Conservation (phyloP, 1,140 invertebrate species). For the Lepidurus arcticus region DNA sequence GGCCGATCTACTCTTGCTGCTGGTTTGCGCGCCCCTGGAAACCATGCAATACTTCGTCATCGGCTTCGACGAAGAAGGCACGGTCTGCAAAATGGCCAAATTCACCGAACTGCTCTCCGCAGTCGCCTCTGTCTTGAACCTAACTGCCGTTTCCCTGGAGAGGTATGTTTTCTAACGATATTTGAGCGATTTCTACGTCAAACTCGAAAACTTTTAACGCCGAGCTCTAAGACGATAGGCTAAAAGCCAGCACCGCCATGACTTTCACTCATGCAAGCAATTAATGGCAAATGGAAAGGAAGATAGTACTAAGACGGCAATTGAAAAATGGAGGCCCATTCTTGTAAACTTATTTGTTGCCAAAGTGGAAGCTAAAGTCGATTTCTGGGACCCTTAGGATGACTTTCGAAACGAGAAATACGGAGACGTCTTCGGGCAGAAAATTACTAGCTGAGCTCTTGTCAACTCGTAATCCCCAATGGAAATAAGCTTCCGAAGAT, state of each 20-base stretch:
- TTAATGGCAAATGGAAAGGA: conserved; percentile 11
- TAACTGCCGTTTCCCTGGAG: conserved; percentile 46
- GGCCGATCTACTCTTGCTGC: conserved; percentile 47
- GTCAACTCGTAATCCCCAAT: background rate
- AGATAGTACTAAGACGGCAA: background rate
- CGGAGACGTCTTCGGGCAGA: background rate
- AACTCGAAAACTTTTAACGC: background rate
- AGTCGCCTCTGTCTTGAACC: conserved; percentile 45
- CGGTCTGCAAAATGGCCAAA: conserved; percentile 45
- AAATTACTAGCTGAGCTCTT: background rate
- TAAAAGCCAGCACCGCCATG: background rate
- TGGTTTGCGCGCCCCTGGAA: conserved; percentile 46
- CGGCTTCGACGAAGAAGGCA: conserved; percentile 42
- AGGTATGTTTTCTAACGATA: conserved; percentile 40
- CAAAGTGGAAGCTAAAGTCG: background rate
- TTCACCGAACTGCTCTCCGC: conserved; percentile 45
- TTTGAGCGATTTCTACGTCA: background rate
- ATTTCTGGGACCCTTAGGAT: background rate
- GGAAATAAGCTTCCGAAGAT: background rate
- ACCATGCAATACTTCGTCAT: conserved; percentile 45
- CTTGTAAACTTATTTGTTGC: conserved; percentile 10
- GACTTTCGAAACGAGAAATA: background rate
- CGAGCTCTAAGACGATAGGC: background rate
- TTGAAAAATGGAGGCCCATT: background rate
- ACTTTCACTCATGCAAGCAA: background rate